A percentile compares a stretch with the other conserved stretches of the same genome.
These are phyloP conservation scores for Conchocele bisecta DNA, from an alignment of 2,888 invertebrate species.

Conservation along the genomic window DNA sequence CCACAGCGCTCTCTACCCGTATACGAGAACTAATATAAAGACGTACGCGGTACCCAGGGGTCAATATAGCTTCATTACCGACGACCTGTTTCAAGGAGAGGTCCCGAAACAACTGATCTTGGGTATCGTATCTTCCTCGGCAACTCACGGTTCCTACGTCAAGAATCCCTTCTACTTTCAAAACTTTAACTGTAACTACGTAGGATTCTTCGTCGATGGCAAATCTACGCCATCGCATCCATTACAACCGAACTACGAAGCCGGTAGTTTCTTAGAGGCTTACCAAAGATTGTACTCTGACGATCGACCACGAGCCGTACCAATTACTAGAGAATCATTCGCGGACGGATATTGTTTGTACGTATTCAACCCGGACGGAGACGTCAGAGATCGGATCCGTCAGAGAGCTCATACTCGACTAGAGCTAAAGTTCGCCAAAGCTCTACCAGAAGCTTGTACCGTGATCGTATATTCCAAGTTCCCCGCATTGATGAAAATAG, in stretches of 20 bases:
- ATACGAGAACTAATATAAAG: slow-evolving; percentile 27
- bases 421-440: slow-evolving; percentile 25
- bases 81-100: slow-evolving; percentile 36
- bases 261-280: not conserved
- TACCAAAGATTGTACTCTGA: slow-evolving; percentile 2
- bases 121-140: slow-evolving; percentile 22
- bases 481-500: no score
- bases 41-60: slow-evolving; percentile 26
- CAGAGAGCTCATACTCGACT: slow-evolving; percentile 36
- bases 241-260: slow-evolving; percentile 27
- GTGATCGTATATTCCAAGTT: slow-evolving; percentile 30
- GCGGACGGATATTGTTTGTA: slow-evolving; percentile 24
- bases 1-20: slow-evolving; percentile 45
- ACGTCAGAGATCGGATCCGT: not conserved
- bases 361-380: slow-evolving; percentile 17
- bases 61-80: slow-evolving; percentile 24
- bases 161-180: slow-evolving; percentile 35
- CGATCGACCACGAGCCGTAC: not conserved
- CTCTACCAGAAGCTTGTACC: slow-evolving; percentile 19
- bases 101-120: slow-evolving; percentile 34
- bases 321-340: slow-evolving; percentile 9
- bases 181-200: slow-evolving; percentile 30
- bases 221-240: slow-evolving; percentile 26
- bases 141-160: slow-evolving; percentile 14
- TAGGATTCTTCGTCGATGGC: slow-evolving; percentile 29